Conservation (phyloP, 2,888 invertebrate genomes). For the Scaptodrosophila latifasciaeformis region DNA sequence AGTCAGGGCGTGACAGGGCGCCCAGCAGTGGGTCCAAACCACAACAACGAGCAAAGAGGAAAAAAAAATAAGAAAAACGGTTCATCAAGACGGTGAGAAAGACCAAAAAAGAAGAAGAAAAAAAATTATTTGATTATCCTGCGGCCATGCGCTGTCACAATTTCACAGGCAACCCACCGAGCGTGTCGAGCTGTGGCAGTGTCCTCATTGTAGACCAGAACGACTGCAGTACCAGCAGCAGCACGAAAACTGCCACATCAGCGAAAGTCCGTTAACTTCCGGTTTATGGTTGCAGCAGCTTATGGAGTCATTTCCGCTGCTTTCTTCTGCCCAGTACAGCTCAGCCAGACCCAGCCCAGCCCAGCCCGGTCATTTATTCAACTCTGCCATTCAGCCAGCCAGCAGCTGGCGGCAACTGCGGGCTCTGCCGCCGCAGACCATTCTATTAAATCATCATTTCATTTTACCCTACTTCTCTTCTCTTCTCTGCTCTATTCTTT, state of each 20-base stretch:
- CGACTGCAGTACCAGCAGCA: slow-evolving; percentile 22
- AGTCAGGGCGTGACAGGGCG: slow-evolving; percentile 18
- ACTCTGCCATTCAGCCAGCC: slow-evolving; percentile 49
- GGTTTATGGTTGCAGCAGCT: slow-evolving; percentile 68
- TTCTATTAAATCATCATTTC: slow-evolving; percentile 72
- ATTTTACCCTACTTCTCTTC: slow-evolving; percentile 37
- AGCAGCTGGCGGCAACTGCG: slow-evolving; percentile 47
- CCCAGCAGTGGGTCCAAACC: slow-evolving; percentile 31
- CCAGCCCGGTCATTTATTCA: slow-evolving; percentile 53
- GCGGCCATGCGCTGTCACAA: slow-evolving; percentile 73
- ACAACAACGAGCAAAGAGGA: slow-evolving; percentile 7
- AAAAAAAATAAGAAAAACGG: slow-evolving; percentile 26
- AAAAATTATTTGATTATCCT: slow-evolving; percentile 71
- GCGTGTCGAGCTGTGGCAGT: slow-evolving; percentile 33
- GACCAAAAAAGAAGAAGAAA: slow-evolving; percentile 18
- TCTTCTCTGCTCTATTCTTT: slow-evolving; percentile 11
- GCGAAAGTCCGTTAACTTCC: slow-evolving; percentile 73
- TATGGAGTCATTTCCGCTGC: slow-evolving; percentile 65
- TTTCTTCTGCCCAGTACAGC: slow-evolving; percentile 28
- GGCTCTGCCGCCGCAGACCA: slow-evolving; percentile 48
- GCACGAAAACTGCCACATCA: slow-evolving; percentile 67
- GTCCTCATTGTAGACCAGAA: slow-evolving; percentile 12
- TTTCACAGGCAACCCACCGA: slow-evolving; percentile 61
- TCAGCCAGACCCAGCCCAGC: not conserved
- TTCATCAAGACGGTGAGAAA: not conserved